A percentile compares a stretch with the other conserved stretches of the same genome.
phyloP scores from a whole-genome alignment of 2,888 invertebrate genomes.

The Cosmia pyralina region DNA sequence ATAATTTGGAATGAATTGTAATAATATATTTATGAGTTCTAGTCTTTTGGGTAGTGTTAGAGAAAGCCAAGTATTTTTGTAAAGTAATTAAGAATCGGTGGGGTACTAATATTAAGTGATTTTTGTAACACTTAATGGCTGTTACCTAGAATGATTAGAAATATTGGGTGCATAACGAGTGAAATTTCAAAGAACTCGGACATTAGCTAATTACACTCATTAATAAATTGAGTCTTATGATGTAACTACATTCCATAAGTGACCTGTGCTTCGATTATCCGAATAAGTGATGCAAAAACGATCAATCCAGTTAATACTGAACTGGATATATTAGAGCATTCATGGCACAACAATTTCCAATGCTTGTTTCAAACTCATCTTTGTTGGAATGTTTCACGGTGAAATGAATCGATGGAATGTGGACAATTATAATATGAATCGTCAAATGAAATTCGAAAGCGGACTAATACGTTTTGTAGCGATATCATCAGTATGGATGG shows the following conservation, averaged over 20 bases:
- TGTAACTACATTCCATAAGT: conserved; percentile 36
- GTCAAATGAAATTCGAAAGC: conserved; percentile 66
- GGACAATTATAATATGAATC: conserved; percentile 55
- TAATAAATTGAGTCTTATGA: conserved; percentile 16
- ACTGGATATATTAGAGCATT: conserved; percentile 5
- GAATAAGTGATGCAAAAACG: conserved; percentile 34
- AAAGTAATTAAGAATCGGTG: conserved; percentile 34
- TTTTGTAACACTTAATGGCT: conserved; percentile 44
- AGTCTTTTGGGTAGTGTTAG: conserved; percentile 73
- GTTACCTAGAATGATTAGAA: conserved; percentile 36
- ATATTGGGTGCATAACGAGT: conserved; percentile 46
- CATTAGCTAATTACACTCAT: conserved; percentile 28
- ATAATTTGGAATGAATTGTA: conserved; percentile 38
- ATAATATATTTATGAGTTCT: conserved; percentile 76
- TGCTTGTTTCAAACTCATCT: conserved; percentile 36
- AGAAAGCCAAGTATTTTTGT: conserved; percentile 52
- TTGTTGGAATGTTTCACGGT: conserved; percentile 53
- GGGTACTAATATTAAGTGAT: conserved; percentile 42
- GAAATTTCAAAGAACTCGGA: conserved; percentile 28
- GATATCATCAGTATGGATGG: conserved; percentile 26
- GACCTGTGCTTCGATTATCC: conserved; percentile 32
- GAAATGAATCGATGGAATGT: conserved; percentile 66
- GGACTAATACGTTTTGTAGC: conserved; percentile 67
- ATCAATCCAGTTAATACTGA: conserved; percentile 9
- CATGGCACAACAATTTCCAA: conserved; percentile 27